Conservation (phyloP, 2,888 invertebrate genomes). For the Chironomus tentans region DNA sequence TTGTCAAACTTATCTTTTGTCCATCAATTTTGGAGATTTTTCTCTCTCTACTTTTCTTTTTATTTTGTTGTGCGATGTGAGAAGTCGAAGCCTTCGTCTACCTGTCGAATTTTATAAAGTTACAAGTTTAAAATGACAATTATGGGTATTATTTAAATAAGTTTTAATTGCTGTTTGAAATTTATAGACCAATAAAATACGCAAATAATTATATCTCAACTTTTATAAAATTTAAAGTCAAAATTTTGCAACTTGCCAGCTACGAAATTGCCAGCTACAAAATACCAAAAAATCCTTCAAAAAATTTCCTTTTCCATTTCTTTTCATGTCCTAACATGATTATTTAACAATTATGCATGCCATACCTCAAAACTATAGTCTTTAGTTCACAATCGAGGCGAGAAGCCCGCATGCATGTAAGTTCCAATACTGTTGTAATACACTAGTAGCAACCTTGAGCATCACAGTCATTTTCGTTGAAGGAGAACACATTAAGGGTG, state of each 20-base stretch:
- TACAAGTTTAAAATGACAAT: too few relatives aligned
- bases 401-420: background rate
- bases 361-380: background rate
- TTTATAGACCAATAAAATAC: too few relatives aligned
- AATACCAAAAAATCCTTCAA: background rate
- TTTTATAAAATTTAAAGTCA: too few relatives aligned
- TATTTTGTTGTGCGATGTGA: background rate
- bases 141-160: too few relatives aligned
- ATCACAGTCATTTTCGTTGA: background rate
- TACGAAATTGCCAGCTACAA: too few relatives aligned
- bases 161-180: too few relatives aligned
- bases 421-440: background rate
- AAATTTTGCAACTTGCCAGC: too few relatives aligned
- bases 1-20: conserved; percentile 22
- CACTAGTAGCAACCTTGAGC: conserved; percentile 13
- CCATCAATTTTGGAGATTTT: conserved; percentile 1
- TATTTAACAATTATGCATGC: background rate
- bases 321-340: conserved; percentile 4
- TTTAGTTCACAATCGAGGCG: background rate
- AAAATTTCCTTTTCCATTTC: background rate
- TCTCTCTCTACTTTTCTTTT: background rate
- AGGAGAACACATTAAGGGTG: conserved; percentile 15
- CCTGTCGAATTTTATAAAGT: background rate
- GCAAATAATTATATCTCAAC: too few relatives aligned
- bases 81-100: background rate